Base-by-base conservation (phyloP, 2,113 vertebrate genomes). In the Sinocyclocheilus grahami region DNA sequence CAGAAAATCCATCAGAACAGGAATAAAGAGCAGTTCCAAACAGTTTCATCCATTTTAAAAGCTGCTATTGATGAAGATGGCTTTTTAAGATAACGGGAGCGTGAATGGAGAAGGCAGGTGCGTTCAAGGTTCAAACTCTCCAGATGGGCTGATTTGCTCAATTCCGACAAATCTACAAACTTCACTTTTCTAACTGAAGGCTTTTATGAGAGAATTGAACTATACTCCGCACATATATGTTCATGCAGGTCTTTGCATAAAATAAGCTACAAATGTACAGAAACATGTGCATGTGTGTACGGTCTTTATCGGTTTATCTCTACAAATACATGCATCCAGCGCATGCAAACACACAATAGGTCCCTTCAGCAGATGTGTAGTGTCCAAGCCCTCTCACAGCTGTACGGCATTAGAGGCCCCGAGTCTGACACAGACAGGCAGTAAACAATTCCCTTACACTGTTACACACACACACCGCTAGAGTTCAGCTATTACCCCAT, bases 391-490 rank as follows among this genome's bases (percentile, higher is more conserved):
- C 86, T 92, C 91, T 87, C 92, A 95, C 96, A 96, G 95, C 96
- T 97, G 96, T 94, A 93, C 91, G 95, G 94, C 95, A 97, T 96
- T 96, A 97, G 95, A 94, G 94, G 93, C 92, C 94, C 93, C 93
- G 90, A 94, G 93, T 93, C 94, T 95, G 92, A 93, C 92, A 91
- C 91, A 88, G 90, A 91, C 92, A 92, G 8, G 0, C 91, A 93
- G 93, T 96, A 93, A 94, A 95, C 94, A 93, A 95, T 92, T 94
- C 93, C 92, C 94, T 94, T 95, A 79, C 89, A 79, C 84, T 76
- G 30, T 55, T 72, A 85, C 86, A 86, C n/a, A 46, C 37, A 75
- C 67, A 89, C 78, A 75, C 22, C 5, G n/a, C 11, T 80, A n/a
- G 20, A 63, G 37, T 42, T 80, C 78, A 82, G 39, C 16, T 67